Evolutionary conservation across 2,888 invertebrate genomes (phyloP).

Genomic region (Gnatocerus cornutus): DNA sequence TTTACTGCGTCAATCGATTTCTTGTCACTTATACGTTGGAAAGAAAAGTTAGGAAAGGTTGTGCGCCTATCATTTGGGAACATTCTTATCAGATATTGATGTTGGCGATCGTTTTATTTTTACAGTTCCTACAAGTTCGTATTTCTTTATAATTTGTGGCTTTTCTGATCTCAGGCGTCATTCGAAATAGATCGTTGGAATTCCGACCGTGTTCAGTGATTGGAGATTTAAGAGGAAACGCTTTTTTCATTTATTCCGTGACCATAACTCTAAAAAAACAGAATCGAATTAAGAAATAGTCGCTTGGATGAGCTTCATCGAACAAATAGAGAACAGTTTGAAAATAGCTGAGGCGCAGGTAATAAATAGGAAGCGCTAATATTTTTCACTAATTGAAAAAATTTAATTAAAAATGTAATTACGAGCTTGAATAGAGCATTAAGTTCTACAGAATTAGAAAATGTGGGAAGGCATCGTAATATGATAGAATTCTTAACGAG

Average conservation of each 20-base stretch:
- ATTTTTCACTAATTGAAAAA: no score
- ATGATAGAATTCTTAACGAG: no score
- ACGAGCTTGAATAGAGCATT: no score
- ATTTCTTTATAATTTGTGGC: constrained; percentile 51
- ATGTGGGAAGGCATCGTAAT: no score
- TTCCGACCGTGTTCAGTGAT: constrained; percentile 42
- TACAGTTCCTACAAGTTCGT: constrained; percentile 41
- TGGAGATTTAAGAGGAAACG: constrained; percentile 44
- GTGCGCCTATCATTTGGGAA: constrained; percentile 43
- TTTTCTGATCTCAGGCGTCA: constrained; percentile 47
- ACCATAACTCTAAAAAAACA: constrained; percentile 40
- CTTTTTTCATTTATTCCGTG: constrained; percentile 41
- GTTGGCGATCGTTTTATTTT: constrained; percentile 46
- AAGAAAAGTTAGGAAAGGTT: constrained; percentile 41
- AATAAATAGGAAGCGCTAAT: neutral
- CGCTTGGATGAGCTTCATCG: neutral
- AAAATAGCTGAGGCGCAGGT: neutral
- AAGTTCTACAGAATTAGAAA: no score
- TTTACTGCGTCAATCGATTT: constrained; percentile 42
- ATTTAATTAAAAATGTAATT: no score
- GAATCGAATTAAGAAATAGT: constrained; percentile 36
- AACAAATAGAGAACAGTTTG: constrained; percentile 1
- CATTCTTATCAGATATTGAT: constrained; percentile 48
- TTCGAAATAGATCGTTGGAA: constrained; percentile 40
- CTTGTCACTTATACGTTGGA: constrained; percentile 36